phyloP scores from a whole-genome alignment of 2,888 invertebrate genomes.

The Listrodromus nycthemerus region DNA sequence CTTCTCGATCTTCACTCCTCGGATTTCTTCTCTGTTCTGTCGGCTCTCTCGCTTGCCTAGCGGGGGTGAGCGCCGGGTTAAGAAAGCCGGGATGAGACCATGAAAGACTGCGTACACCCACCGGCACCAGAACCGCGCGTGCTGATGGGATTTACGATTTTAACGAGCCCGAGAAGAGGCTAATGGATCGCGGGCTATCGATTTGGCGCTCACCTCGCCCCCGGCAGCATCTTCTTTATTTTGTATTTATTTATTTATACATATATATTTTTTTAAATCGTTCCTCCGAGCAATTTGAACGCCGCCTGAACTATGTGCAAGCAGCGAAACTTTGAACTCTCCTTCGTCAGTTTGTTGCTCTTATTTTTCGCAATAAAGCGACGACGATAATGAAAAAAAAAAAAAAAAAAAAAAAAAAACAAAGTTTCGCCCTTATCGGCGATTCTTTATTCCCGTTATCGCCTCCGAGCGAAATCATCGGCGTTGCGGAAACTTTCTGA shows the following conservation, averaged over 20 bases:
- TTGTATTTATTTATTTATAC: slow-evolving; percentile 24
- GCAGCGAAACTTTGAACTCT: slow-evolving; percentile 7
- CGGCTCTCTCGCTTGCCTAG: slow-evolving; percentile 5
- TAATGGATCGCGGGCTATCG: slow-evolving; percentile 66
- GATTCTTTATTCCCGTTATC: background rate
- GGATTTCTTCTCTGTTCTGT: slow-evolving; percentile 16
- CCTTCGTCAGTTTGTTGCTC: background rate
- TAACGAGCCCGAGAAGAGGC: slow-evolving; percentile 66
- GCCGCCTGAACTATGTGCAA: slow-evolving; percentile 3
- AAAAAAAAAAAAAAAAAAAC: background rate
- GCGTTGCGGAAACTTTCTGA: background rate
- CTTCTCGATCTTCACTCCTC: background rate
- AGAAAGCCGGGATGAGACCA: slow-evolving; percentile 47
- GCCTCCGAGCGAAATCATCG: background rate
- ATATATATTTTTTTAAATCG: background rate
- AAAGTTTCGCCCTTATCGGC: background rate
- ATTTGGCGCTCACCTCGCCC: slow-evolving; percentile 54
- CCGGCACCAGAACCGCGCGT: slow-evolving; percentile 63
- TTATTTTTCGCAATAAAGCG: background rate
- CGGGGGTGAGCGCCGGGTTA: slow-evolving; percentile 8
- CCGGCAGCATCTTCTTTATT: slow-evolving; percentile 45
- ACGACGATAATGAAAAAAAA: background rate
- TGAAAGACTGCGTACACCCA: slow-evolving; percentile 73
- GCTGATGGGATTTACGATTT: slow-evolving; percentile 72
- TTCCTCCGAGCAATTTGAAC: slow-evolving; percentile 15